phyloP scores from a whole-genome alignment of 2,113 vertebrate genomes.

The Rafetus swinhoei region DNA sequence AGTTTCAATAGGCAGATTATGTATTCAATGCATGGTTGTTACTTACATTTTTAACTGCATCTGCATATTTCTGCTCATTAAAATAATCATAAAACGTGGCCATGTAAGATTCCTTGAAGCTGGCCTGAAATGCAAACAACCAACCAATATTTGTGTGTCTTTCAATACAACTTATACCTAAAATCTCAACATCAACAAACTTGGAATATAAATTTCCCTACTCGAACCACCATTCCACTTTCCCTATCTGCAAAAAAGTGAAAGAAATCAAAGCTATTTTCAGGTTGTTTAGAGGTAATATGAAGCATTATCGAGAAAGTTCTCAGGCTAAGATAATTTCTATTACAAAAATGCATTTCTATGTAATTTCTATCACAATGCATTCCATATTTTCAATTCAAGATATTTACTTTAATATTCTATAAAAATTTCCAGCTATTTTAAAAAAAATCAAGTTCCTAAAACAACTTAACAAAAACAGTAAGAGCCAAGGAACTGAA shows the following conservation, averaged over 20 bases:
- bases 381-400: slow-evolving; percentile 5
- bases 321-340: neutral
- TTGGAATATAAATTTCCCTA: neutral
- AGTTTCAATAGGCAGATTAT: neutral
- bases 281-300: neutral
- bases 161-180: slow-evolving; percentile 1
- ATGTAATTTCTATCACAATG: neutral
- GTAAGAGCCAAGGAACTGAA: neutral
- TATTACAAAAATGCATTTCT: neutral
- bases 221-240: neutral
- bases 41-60: slow-evolving; percentile 97
- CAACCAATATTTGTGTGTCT: slow-evolving; percentile 10
- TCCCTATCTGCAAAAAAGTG: neutral
- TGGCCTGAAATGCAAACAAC: slow-evolving; percentile 85
- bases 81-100: slow-evolving; percentile 97
- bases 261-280: neutral
- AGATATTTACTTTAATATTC: neutral
- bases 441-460: neutral
- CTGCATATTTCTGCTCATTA: slow-evolving; percentile 98
- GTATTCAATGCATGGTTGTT: slow-evolving; percentile 2
- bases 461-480: neutral
- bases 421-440: slow-evolving; percentile 10
- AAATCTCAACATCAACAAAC: slow-evolving; percentile 26
- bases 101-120: slow-evolving; percentile 98
- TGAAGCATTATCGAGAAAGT: neutral